Evolutionary conservation across 2,113 vertebrate species (phyloP).

Genomic region (Pandion haliaetus): DNA sequence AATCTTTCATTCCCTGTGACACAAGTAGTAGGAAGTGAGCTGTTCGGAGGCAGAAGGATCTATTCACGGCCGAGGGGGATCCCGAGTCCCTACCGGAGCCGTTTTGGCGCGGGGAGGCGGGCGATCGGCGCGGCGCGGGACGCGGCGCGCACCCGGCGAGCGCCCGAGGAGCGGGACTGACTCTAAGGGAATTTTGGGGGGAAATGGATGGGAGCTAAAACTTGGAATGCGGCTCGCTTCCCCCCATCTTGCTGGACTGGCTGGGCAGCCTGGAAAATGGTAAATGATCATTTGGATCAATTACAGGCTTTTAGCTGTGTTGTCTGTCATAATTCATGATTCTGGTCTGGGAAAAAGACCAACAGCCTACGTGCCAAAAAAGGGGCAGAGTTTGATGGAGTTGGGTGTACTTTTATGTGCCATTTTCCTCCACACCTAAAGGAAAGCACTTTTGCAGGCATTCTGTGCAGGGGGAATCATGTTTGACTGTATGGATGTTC

Average conservation of each 20-base stretch:
- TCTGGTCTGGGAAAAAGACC: constrained; percentile 88
- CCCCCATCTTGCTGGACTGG: constrained; percentile 78
- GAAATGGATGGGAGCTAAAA: constrained; percentile 58
- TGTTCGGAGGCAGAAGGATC: constrained; percentile 83
- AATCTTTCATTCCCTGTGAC: constrained; percentile 95
- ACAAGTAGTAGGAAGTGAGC: constrained; percentile 98
- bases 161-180: constrained; percentile 30
- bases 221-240: constrained; percentile 72
- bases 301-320: constrained; percentile 84
- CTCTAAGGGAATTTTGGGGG: constrained; percentile 48
- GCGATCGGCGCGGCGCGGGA: constrained; percentile 37
- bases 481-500: constrained; percentile 96
- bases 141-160: constrained; percentile 13
- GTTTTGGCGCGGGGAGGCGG: constrained; percentile 60
- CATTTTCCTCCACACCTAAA: constrained; percentile 83
- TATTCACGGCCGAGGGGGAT: constrained; percentile 83
- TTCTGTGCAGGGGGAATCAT: constrained; percentile 82
- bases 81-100: constrained; percentile 58
- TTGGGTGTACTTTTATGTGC: constrained; percentile 86
- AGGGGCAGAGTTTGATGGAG: constrained; percentile 95
- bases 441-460: constrained; percentile 81
- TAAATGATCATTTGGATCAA: constrained; percentile 87
- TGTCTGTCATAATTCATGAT: constrained; percentile 91
- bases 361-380: constrained; percentile 86
- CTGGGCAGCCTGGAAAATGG: constrained; percentile 82